These are phyloP conservation scores for Limenitis camilla DNA, from an alignment of 2,888 invertebrate genomes.

Conservation along the genomic window DNA sequence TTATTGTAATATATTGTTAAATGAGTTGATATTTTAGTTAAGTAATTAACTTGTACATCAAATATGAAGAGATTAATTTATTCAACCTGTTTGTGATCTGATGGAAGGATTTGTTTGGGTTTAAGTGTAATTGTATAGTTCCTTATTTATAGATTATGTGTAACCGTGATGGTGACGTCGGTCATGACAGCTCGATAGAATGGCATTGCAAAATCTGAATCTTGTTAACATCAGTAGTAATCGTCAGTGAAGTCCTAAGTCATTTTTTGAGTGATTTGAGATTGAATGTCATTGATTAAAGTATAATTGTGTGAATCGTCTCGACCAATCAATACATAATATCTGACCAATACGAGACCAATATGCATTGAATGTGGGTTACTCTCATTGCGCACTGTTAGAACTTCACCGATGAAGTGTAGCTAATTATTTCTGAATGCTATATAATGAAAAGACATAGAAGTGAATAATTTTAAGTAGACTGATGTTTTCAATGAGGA, in stretches of 20 bases:
- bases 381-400: no score
- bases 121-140: conserved; percentile 69
- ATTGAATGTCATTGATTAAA: no score
- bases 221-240: conserved; percentile 59
- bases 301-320: no score
- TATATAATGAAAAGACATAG: conserved; percentile 1
- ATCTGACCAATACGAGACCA: conserved; percentile 47
- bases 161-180: conserved; percentile 32
- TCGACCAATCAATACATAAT: no score
- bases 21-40: conserved; percentile 69
- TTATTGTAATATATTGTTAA: conserved; percentile 57
- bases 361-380: no score
- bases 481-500: conserved; percentile 9
- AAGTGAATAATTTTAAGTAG: conserved; percentile 2
- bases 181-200: conserved; percentile 12
- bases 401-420: no score
- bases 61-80: conserved; percentile 69
- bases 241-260: no score
- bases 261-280: no score
- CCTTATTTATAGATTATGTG: conserved; percentile 66
- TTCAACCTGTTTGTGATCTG: conserved; percentile 71
- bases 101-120: conserved; percentile 62
- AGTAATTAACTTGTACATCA: conserved; percentile 47
- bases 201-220: conserved; percentile 42
- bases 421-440: conserved; percentile 4